These are phyloP conservation scores for Myioborus miniatus DNA, from an alignment of 2,797 vertebrate genomes.

Conservation along the genomic window DNA sequence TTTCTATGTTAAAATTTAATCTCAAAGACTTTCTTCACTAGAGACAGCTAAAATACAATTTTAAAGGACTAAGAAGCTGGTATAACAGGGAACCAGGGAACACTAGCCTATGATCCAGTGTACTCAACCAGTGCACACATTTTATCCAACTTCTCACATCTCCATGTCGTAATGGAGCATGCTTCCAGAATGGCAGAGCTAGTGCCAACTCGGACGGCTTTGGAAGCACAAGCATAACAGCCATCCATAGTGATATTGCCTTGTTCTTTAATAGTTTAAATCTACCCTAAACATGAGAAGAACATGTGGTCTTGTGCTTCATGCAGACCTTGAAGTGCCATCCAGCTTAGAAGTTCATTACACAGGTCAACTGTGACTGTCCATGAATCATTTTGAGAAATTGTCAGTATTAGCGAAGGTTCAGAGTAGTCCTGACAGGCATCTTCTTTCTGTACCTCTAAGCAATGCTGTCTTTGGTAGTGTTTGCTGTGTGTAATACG, in stretches of 20 bases:
- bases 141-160: neutral
- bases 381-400: neutral
- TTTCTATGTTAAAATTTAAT: neutral
- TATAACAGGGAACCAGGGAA: neutral
- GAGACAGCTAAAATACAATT: neutral
- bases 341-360: neutral
- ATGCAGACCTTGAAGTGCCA: neutral
- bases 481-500: neutral
- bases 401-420: neutral
- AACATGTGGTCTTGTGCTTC: neutral
- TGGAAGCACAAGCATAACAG: neutral
- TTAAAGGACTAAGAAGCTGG: neutral
- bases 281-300: neutral
- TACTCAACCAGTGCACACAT: neutral
- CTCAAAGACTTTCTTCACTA: neutral
- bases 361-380: neutral
- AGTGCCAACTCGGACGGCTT: neutral
- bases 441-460: neutral
- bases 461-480: neutral
- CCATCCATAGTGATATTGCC: rapidly evolving
- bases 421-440: neutral
- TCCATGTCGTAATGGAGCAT: neutral
- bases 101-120: neutral
- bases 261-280: neutral
- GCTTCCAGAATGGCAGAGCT: neutral